Evolutionary conservation across 2,888 invertebrate genomes (phyloP), one percentile per base, ranked within the genome.

Genomic region (Chalcosyrphus nemorum): DNA sequence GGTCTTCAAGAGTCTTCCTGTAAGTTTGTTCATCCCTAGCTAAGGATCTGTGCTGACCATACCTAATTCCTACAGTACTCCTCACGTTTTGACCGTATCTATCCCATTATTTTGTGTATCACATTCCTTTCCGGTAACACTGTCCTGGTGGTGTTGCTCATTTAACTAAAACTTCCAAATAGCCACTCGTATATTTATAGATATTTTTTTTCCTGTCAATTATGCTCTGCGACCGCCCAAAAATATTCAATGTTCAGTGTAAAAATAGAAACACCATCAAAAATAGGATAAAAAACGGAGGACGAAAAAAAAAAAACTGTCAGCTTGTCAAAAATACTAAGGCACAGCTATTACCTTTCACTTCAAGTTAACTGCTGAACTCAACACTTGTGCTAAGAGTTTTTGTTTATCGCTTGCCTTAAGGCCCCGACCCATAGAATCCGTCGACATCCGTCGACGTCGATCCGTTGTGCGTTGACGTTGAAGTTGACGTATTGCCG

Each of bases 321-420:
- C 57, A 21, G 11, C 15, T 35, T 71, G 59, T 59, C 59, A 59
- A 50, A 61, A 71, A 50, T 27, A 24, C 19, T 11, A 38, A 27
- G 38, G 19, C 27, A 50, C 47, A 21, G 19, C 13, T 59, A 70
- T 57, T 56, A 68, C 13, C 57, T 15, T 70, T 47, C 47, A 9
- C 56, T 45, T n/a, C 45, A 27, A 17, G 24, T 38, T 17, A 70
- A 57, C 35, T 47, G 70, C 35, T 54, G 32, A 56, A 57, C 56
- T 56, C 68, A 35, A 43, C 66, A 68, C 43, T 68, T 43, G 32
- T 29, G 24, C 21, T 19, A 32, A 9, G 56, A 19, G 9, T 19
- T 35, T 63, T 24, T 63, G 63, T 70, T 56, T 70, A 47, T 47
- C 32, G 38, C 41, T 24, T n/a, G n/a, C n/a, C n/a, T n/a, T n/a